Evolutionary conservation across 2,888 invertebrate species (phyloP), one percentile per base, ranked within the genome.

Genomic region (Taphrorychus bicolor): DNA sequence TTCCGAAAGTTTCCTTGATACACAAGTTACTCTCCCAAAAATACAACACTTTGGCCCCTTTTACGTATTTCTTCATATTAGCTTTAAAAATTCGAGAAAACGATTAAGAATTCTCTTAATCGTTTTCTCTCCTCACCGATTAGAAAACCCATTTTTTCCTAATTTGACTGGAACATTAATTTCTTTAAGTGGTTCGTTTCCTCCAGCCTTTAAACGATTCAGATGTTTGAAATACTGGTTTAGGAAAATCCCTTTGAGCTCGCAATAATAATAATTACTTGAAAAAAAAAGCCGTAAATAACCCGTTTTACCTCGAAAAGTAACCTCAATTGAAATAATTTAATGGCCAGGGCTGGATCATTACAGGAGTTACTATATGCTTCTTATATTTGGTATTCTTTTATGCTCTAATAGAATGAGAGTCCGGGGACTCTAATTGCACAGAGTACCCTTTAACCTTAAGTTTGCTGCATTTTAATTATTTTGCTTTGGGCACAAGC

Each of bases 381-480:
- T 41, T 18, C 24, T 48, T 53, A 53, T 45, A 48, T 62, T 62
- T 62, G 56, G 45, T 62, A 45, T 48, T 62, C 61, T 53, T 61
- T 56, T 56, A 56, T 56, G 56, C 41, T 18, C 24, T 19, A 32
- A 54, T 22, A 62, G 23, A 56, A 62, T 62, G 53, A 54, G 23
- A 62, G 53, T 48, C 21, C 23, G 22, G 53, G 16, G 62, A 54
- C 53, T 45, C 48, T 62, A 62, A 62, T 62, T 54, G 32, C 32
- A 32, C 3, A 3, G 32, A 32, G 32, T 32, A 11, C 9, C 32
- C 32, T 9, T 32, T 9, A 32, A 32, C 11, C 32, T 32, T 7
- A 11, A 32, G 9, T 32, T 32, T 32, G 9, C 7, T 32, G 11
- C 11, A 7, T 32, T 32, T 32, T n/a, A n/a, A n/a, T n/a, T n/a